Conservation (phyloP, 2,888 invertebrate genomes). For the Eretmocerus hayati region DNA sequence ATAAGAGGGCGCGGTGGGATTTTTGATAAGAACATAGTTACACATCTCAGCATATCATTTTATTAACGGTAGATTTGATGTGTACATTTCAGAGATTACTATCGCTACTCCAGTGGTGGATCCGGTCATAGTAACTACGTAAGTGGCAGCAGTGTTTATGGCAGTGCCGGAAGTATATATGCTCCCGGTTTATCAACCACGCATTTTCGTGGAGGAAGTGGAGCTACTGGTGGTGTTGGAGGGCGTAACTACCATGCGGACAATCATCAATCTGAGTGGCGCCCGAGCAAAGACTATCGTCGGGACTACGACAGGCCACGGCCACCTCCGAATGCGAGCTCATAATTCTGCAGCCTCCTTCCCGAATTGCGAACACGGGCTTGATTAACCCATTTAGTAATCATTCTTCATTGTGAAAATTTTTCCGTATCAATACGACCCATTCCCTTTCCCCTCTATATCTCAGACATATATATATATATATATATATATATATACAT, state of each 20-base stretch:
- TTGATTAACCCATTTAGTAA: too few species aligned
- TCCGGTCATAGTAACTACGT: constrained; percentile 40
- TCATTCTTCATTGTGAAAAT: too few species aligned
- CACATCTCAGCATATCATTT: too few species aligned
- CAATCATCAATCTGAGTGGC: constrained; percentile 48
- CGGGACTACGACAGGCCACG: constrained; percentile 62
- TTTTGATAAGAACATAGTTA: too few species aligned
- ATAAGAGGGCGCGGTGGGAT: too few species aligned
- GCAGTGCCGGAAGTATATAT: constrained; percentile 43
- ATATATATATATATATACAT: too few species aligned
- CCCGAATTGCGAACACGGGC: too few species aligned
- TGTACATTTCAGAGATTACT: constrained; percentile 37
- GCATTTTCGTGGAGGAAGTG: constrained; percentile 45
- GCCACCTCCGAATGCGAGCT: constrained; percentile 51
- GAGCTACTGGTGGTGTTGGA: constrained; percentile 49
- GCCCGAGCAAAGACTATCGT: constrained; percentile 47
- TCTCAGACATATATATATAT: too few species aligned
- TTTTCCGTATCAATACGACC: too few species aligned
- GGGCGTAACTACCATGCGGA: constrained; percentile 38
- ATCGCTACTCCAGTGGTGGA: constrained; percentile 46
- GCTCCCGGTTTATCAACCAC: constrained; percentile 33
- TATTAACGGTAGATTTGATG: too few species aligned
- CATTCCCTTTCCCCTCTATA: too few species aligned
- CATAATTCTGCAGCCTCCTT: constrained; percentile 30
- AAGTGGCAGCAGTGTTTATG: constrained; percentile 34